Evolutionary conservation across 2,113 vertebrate species (phyloP), one percentile per base, ranked within the genome.

Genomic region (Actenoides lindsayi): DNA sequence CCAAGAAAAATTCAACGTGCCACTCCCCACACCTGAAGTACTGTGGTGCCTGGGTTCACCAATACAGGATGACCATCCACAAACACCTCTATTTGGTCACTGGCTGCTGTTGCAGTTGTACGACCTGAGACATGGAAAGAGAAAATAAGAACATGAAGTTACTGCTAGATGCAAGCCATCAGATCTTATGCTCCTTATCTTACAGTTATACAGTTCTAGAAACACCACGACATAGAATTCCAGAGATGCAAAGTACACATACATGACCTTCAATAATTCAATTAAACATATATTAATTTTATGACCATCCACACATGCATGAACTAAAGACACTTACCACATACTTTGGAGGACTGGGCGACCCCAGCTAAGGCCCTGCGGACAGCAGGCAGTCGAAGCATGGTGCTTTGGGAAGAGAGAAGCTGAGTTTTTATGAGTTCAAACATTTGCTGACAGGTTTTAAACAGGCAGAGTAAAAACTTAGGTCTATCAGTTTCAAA

Each of bases 11-110:
- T 1, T 13, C 9, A 31, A 44, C 20, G 11, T n/a, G 31, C 44
- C 56, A 23, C 4, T 79, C 30, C 51, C 46, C 96, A 11, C 97
- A 99, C 99, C 98, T 99, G 99, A 83, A 99, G 98, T 44, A 99
- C 99, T 28, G 99, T 99, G 64, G 99, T 99, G 87, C 99, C 99
- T 3, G 99, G 99, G 90, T 99, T 98, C 85, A 99, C 99, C 98
- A 99, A 94, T 2, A 99, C 90, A 93, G 99, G 97, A 5, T 98
- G 98, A 18, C 99, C 99, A 97, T 99, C 99, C 87, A 99, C 98
- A 97, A 99, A 99, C 50, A 99, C 99, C 93, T 99, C 99, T 94
- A 99, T 97, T 67, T 99, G 96, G 97, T 98, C 99, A 96, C 97
- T 98, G 62, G 98, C 97, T 57, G 98, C 97, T 87, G 98, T 98